Evolutionary conservation across 1,140 invertebrate species (phyloP).

Genomic region (Asbolus verrucosus): DNA sequence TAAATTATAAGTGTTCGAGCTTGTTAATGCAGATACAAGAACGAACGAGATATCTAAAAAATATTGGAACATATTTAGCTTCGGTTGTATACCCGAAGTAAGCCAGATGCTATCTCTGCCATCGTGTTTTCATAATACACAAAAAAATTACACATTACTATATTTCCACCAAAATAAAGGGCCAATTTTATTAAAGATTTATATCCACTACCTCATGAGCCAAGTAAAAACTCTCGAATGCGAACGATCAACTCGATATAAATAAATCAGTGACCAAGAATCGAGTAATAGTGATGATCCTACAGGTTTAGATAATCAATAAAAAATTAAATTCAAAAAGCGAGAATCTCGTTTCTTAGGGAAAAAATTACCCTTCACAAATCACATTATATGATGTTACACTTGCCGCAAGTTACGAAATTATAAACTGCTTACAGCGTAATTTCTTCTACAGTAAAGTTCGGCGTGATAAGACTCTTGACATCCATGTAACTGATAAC

Average conservation of each 20-base stretch:
- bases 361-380: not conserved
- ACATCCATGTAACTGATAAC: conserved; percentile 3
- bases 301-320: too few species aligned
- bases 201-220: conserved; percentile 1
- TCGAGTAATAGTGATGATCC: not conserved
- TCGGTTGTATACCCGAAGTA: not conserved
- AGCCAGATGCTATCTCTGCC: conserved; percentile 26
- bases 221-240: conserved; percentile 8
- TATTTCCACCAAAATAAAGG: conserved; percentile 28
- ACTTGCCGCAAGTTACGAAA: not conserved
- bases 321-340: conserved; percentile 1
- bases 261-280: conserved; percentile 15
- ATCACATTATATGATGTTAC: not conserved
- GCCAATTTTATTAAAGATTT: conserved; percentile 25
- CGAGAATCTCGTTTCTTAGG: not conserved
- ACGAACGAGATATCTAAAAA: too few species aligned
- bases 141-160: conserved; percentile 30
- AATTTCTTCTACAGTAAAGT: conserved; percentile 20
- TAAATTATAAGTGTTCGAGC: too few species aligned
- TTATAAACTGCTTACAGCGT: conserved; percentile 20
- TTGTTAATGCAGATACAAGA: too few species aligned
- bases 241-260: conserved; percentile 20
- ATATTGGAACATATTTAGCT: conserved; percentile 15
- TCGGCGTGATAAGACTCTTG: conserved; percentile 23
- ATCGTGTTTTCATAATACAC: conserved; percentile 11